These are phyloP conservation scores for Branchellion lobata DNA, from an alignment of 2,888 invertebrate genomes.

Conservation along the genomic window DNA sequence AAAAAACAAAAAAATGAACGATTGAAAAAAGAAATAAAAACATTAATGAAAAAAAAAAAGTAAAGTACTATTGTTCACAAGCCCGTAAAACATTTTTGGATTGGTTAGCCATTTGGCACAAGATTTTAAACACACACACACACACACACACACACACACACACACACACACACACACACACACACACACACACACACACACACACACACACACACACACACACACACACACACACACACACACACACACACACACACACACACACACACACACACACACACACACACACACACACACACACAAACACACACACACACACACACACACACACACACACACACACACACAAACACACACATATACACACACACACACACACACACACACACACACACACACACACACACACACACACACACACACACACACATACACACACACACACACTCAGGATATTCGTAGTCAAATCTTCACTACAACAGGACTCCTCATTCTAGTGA, in stretches of 20 bases:
- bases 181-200: no score
- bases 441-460: slow-evolving; percentile 50
- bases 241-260: no score
- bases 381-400: slow-evolving; percentile 9
- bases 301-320: slow-evolving; percentile 44
- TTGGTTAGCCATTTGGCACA: no score
- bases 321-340: slow-evolving; percentile 38
- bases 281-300: slow-evolving; percentile 41
- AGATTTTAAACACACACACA: slow-evolving; percentile 12
- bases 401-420: neutral
- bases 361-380: slow-evolving; percentile 2
- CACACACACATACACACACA: slow-evolving; percentile 1
- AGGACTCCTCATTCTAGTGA: slow-evolving; percentile 52
- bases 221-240: no score
- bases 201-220: no score
- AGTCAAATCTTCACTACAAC: slow-evolving; percentile 53
- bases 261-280: no score
- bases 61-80: no score
- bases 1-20: no score
- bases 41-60: no score
- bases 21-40: no score
- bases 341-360: slow-evolving; percentile 19
- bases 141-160: neutral
- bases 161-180: no score
- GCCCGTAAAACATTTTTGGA: no score